phyloP scores from a whole-genome alignment of 1,140 invertebrate species.

The Brachionus rotundiformis region DNA sequence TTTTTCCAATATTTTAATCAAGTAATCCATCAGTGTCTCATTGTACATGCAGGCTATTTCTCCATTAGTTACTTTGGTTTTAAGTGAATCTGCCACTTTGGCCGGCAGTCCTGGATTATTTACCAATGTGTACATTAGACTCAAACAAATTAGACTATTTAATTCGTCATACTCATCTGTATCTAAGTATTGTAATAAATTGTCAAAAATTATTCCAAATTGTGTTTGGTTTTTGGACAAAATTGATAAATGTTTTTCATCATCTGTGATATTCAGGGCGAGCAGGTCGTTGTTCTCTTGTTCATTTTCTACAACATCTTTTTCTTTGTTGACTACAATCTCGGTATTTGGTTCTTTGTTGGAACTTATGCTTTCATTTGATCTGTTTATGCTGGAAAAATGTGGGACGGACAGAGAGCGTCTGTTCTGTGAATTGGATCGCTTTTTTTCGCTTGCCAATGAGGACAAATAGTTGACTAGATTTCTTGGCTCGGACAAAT shows the following conservation, averaged over 20 bases:
- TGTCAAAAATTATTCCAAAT: slow-evolving; percentile 37
- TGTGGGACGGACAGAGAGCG: not conserved
- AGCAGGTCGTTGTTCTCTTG: not conserved
- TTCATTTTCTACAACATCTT: not conserved
- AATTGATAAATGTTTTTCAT: slow-evolving; percentile 7
- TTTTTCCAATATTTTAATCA: slow-evolving; percentile 34
- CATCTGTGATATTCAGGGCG: slow-evolving; percentile 4
- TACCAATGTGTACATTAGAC: slow-evolving; percentile 30
- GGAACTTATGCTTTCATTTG: not conserved
- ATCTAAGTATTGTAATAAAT: slow-evolving; percentile 26
- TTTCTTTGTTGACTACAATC: not conserved
- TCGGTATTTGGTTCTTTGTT: not conserved
- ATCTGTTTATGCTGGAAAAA: not conserved
- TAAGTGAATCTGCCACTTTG: not conserved
- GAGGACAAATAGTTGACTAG: slow-evolving; percentile 20
- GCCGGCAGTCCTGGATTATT: not conserved
- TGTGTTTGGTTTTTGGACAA: slow-evolving; percentile 4
- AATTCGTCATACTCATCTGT: slow-evolving; percentile 36
- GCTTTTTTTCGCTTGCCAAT: not conserved
- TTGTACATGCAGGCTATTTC: not conserved
- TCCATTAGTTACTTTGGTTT: not conserved
- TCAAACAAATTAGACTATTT: slow-evolving; percentile 14
- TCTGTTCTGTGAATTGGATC: not conserved
- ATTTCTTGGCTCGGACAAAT: slow-evolving; percentile 24
- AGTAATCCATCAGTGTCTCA: slow-evolving; percentile 13